These are phyloP conservation scores for Acrobasis suavella DNA, from an alignment of 2,888 invertebrate species.

Conservation along the genomic window DNA sequence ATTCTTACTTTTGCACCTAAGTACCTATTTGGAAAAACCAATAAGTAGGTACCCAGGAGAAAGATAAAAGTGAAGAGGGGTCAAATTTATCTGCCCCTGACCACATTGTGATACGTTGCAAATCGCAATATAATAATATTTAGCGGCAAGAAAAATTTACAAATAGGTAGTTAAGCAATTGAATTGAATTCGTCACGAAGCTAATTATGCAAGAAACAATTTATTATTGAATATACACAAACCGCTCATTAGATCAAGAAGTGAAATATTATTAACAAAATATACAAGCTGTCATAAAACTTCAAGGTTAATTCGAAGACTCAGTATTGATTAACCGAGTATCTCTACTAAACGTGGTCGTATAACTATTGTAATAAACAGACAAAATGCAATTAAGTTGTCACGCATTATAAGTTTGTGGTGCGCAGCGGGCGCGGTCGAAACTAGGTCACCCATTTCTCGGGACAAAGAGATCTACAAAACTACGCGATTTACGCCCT, in stretches of 20 bases:
- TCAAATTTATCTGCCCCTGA: no score
- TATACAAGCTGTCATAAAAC: neutral
- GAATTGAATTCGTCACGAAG: no score
- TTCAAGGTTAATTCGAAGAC: slow-evolving; percentile 7
- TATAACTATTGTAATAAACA: slow-evolving; percentile 21
- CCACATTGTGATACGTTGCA: no score
- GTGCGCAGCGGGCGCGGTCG: slow-evolving; percentile 63
- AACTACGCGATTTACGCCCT: slow-evolving; percentile 53
- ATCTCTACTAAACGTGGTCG: slow-evolving; percentile 5
- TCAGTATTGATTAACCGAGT: slow-evolving; percentile 14
- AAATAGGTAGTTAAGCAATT: no score
- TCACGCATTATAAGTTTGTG: slow-evolving; percentile 41
- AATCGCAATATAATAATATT: no score
- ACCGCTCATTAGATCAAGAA: neutral
- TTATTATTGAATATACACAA: neutral
- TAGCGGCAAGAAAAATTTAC: no score
- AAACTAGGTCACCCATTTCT: slow-evolving; percentile 79
- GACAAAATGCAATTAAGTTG: slow-evolving; percentile 65
- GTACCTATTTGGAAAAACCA: no score
- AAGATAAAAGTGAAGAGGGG: no score
- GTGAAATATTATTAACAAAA: neutral
- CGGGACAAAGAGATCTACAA: slow-evolving; percentile 58
- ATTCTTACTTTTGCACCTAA: no score
- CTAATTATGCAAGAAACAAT: neutral
- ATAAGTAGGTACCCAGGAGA: no score